Evolutionary conservation across 2,113 vertebrate species (phyloP), one percentile per base, ranked within the genome.

Genomic region (Electrona antarctica): DNA sequence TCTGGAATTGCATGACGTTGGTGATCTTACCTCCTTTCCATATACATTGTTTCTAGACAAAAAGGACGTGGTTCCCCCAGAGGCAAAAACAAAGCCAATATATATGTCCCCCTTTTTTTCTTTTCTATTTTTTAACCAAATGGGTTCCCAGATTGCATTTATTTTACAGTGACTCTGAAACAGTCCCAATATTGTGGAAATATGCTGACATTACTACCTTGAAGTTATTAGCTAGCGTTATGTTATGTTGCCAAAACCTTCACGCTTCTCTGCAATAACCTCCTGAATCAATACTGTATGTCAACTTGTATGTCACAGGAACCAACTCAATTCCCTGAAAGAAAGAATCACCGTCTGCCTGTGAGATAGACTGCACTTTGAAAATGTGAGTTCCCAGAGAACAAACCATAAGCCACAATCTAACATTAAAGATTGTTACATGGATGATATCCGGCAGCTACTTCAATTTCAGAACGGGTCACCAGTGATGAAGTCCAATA

Each of bases 401-500:
- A 73, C 64, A 49, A 4, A 14, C 60, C 54, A 58, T 12, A 62
- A 56, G 28, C 29, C 71, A 69, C 60, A 74, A 41, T 41, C 33
- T 41, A 41, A 41, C 33, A 41, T 69, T 58, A 71, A 57, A 10
- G 46, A 58, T 82, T 67, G 78, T 87, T 81, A 76, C n/a, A 74
- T 21, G 51, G 73, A 68, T 71, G 76, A 78, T 76, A 75, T n/a
- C 52, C 54, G 61, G 50, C 8, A 41, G 60, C 29, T 70, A 58
- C 77, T 74, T 56, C 64, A 45, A 72, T 84, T 78, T 81, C 66
- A 82, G 77, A 87, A 86, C 71, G 64, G 78, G 72, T 77, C 61
- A 73, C 54, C 9, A 11, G 66, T 83, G 74, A 80, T 82, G 83
- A 82, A 76, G 73, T 74, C 10, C 70, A 88, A 85, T 73, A 69